A percentile compares a stretch with the other conserved stretches of the same genome.
These are phyloP conservation scores for Lophius piscatorius DNA, from an alignment of 2,113 vertebrate species.

Conservation along the genomic window DNA sequence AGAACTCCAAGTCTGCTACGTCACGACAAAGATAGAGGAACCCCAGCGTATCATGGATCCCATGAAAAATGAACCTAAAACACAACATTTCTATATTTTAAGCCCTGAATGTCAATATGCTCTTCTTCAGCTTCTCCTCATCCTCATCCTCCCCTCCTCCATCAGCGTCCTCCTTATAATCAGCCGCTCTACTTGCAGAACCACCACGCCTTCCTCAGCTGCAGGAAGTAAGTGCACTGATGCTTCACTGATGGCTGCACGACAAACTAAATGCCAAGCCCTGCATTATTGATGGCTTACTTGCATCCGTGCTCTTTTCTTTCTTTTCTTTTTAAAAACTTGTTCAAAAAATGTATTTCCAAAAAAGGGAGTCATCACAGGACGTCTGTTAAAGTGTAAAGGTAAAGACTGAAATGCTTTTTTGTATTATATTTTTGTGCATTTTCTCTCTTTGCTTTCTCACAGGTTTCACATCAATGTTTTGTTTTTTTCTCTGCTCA, in stretches of 20 bases:
- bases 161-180: neutral
- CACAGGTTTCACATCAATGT: too few relatives aligned
- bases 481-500: too few relatives aligned
- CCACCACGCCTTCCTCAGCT: conserved; percentile 1
- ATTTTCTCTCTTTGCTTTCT: too few relatives aligned
- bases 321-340: conserved; percentile 14
- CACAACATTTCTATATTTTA: too few relatives aligned
- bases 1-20: neutral
- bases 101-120: too few relatives aligned
- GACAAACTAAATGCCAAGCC: conserved; percentile 63
- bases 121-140: neutral
- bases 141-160: neutral
- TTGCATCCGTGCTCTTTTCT: conserved; percentile 20
- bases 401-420: too few relatives aligned
- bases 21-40: conserved; percentile 4
- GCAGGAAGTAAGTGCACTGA: conserved; percentile 46
- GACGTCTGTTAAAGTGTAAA: too few relatives aligned
- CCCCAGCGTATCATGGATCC: neutral
- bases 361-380: neutral
- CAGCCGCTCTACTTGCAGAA: too few relatives aligned
- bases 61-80: neutral
- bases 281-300: conserved; percentile 70
- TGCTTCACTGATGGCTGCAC: conserved; percentile 57
- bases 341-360: too few relatives aligned
- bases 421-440: too few relatives aligned